Evolutionary conservation across 2,113 vertebrate genomes (phyloP).

Genomic region (Cheilinus undulatus): DNA sequence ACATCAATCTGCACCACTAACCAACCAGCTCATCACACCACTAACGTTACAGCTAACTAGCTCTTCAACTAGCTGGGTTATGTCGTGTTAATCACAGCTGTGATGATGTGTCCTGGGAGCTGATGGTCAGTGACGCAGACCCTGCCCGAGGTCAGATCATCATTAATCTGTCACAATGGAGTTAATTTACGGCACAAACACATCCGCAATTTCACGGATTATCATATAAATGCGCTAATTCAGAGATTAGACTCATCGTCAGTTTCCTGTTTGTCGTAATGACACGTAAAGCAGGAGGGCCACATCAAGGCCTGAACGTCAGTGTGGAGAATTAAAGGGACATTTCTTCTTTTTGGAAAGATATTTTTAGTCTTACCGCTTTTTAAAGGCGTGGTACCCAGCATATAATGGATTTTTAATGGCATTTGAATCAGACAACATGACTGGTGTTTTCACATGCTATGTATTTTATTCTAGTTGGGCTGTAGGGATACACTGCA

Average conservation of each 20-base stretch:
- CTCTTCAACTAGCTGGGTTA: background rate
- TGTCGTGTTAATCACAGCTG: background rate
- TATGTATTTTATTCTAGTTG: too few relatives aligned
- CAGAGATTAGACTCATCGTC: background rate
- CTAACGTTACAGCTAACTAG: background rate
- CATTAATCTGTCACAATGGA: conserved; percentile 9
- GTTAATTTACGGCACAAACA: background rate
- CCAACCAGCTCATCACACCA: background rate
- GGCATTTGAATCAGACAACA: too few relatives aligned
- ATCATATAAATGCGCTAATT: background rate
- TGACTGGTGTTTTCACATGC: too few relatives aligned
- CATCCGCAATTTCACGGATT: background rate
- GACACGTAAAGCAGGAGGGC: background rate
- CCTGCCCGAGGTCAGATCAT: conserved; percentile 1
- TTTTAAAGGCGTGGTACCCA: background rate
- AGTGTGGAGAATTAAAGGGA: conserved; percentile 12
- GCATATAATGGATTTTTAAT: too few relatives aligned
- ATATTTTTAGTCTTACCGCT: background rate
- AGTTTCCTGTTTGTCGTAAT: background rate
- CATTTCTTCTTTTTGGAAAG: background rate
- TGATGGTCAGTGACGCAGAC: conserved; percentile 55
- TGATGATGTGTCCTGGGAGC: background rate
- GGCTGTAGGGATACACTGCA: too few relatives aligned
- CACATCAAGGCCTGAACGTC: conserved; percentile 26
- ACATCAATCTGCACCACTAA: conserved; percentile 21